A percentile compares a stretch with the other conserved stretches of the same genome.
phyloP scores from a whole-genome alignment of 1,140 invertebrate genomes.

The Augochlora pura region DNA sequence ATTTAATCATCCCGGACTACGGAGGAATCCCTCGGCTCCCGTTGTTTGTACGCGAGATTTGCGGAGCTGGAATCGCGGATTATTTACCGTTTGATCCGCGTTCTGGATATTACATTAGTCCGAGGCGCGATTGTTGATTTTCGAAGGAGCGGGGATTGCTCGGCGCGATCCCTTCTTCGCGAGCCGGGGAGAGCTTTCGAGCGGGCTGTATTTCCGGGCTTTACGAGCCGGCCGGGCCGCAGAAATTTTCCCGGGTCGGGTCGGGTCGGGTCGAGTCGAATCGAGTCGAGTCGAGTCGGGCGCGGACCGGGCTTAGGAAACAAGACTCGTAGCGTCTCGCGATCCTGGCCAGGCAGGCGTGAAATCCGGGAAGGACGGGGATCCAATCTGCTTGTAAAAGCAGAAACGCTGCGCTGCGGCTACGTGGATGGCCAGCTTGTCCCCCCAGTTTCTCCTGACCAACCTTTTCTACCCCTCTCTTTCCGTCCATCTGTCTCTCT shows the following conservation, averaged over 20 bases:
- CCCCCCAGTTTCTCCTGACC: neutral
- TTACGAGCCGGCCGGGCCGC: slow-evolving; percentile 7
- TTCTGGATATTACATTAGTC: neutral
- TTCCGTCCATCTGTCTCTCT: neutral
- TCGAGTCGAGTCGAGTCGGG: neutral
- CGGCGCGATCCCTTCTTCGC: neutral
- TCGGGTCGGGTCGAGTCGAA: neutral
- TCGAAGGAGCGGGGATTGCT: neutral
- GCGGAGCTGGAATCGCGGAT: neutral
- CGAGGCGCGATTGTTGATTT: neutral
- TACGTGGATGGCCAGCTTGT: neutral
- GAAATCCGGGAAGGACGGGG: slow-evolving; percentile 45
- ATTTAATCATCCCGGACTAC: slow-evolving; percentile 34
- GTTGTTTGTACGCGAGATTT: slow-evolving; percentile 16
- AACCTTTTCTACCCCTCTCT: no score
- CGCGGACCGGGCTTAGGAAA: slow-evolving; percentile 26
- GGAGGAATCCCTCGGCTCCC: neutral
- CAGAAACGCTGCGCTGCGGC: slow-evolving; percentile 50
- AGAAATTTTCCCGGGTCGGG: slow-evolving; percentile 5
- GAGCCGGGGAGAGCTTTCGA: neutral
- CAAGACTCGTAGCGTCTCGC: slow-evolving; percentile 38
- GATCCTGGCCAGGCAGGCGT: slow-evolving; percentile 31
- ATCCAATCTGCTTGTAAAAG: slow-evolving; percentile 66
- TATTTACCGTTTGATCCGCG: slow-evolving; percentile 12
- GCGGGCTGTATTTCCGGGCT: slow-evolving; percentile 7